Conservation (phyloP, 2,888 invertebrate genomes). For the Meteorus cinctellus region DNA sequence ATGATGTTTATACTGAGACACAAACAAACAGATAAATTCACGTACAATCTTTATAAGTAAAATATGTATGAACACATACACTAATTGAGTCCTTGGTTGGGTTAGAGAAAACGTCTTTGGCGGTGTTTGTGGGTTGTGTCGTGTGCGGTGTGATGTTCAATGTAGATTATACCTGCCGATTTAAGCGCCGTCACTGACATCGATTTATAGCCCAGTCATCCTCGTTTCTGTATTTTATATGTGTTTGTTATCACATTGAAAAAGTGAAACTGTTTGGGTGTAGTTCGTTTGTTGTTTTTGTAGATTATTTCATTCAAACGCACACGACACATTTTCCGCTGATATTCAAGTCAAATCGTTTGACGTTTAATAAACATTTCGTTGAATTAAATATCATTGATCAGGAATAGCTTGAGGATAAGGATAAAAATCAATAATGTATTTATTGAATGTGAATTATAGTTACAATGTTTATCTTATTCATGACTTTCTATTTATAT, state of each 20-base stretch:
- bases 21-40: too few relatives aligned
- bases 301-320: background rate
- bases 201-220: constrained; percentile 42
- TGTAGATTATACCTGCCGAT: constrained; percentile 34
- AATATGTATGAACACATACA: constrained; percentile 23
- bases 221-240: background rate
- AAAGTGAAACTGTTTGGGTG: constrained; percentile 13
- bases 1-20: background rate
- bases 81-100: constrained; percentile 61
- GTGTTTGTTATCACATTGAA: constrained; percentile 5
- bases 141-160: constrained; percentile 14
- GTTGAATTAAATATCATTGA: background rate
- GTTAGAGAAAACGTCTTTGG: constrained; percentile 55
- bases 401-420: background rate
- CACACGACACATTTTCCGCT: background rate
- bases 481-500: constrained; percentile 21
- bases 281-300: background rate
- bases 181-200: constrained; percentile 30
- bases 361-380: background rate
- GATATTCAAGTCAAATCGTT: background rate
- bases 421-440: background rate
- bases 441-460: constrained; percentile 4
- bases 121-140: constrained; percentile 5
- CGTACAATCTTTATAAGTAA: too few relatives aligned
- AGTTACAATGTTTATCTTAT: background rate